Evolutionary conservation across 1,140 invertebrate genomes (phyloP).

Genomic region (Diachasma alloeum): DNA sequence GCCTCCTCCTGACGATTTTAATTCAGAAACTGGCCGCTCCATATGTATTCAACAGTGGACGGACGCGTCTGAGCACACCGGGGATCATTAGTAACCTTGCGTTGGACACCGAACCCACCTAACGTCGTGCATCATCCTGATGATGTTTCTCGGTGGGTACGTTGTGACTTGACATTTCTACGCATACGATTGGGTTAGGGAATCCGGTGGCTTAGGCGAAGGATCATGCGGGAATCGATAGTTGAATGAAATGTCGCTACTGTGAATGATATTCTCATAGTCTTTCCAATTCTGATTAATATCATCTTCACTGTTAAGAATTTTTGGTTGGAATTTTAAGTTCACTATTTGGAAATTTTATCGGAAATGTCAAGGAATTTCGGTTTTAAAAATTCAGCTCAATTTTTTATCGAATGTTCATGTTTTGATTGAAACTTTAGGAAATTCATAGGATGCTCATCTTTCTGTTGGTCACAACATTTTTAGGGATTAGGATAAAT

Average conservation of each 20-base stretch:
- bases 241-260: neutral
- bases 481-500: no score
- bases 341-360: neutral
- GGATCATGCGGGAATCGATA: neutral
- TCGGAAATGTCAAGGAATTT: no score
- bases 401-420: no score
- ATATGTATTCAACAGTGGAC: constrained; percentile 34
- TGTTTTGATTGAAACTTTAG: no score
- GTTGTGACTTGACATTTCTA: constrained; percentile 30
- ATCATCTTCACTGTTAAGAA: no score
- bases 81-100: constrained; percentile 65
- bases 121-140: constrained; percentile 63
- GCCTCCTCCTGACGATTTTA: constrained; percentile 56
- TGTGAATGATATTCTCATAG: neutral
- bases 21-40: constrained; percentile 60
- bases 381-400: no score
- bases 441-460: no score
- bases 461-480: no score
- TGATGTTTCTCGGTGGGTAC: constrained; percentile 52
- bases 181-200: neutral
- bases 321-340: neutral
- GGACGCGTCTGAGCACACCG: constrained; percentile 38
- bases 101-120: constrained; percentile 54
- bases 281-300: neutral
- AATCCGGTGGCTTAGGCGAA: neutral